Base-by-base conservation (phyloP, 1,140 invertebrate species). In the Cydia fagiglandana region DNA sequence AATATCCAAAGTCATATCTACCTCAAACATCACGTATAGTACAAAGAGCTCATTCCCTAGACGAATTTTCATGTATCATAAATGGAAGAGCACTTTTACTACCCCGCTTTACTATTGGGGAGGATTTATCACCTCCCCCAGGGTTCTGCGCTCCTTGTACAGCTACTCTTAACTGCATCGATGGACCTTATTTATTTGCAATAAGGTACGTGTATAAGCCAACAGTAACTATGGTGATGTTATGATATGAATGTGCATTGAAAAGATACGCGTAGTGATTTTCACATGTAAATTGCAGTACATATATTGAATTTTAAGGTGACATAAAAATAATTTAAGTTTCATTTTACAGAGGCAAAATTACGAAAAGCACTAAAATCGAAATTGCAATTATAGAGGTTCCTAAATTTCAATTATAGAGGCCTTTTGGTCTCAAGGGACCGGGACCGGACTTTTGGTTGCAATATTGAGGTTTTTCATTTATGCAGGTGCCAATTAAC, bases 11-110 rank as follows among this genome's bases (percentile, higher is more conserved):
- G 38, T 41, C 7, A 41, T 17, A 17, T 56, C n/a, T 17, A 17
- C 7, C 53, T 56, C n/a, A 56, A n/a, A n/a, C 13, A n/a, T 53
- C 17, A 10, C 9, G 12, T 47, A 15, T 12, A 47, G 45, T 47
- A 12, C n/a, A 24, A 20, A 24, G 9, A 61, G 56, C 20, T 61
- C 53, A 17, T 12, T 61, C 56, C 56, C 56, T 61, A 61, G 56
- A 24, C 56, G 17, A 61, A 24, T 24, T 53, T 61, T 61, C 56
- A 61, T 61, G 56, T 61, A 61, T 61, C 56, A 61, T 61, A 61
- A 61, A 61, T 61, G 56, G 56, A 61, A 12, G 20, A 24, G 56
- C 4, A 61, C 56, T 61, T 61, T 61, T 61, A 61, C 56, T 24
- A 61, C 56, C 9, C 15, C 20, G 9, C 56, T n/a, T n/a, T 61